Percentiles rank a stretch among this genome's conserved stretches.
Conservation (phyloP, 92 coral and sea anemone species). For the Virgularia gustaviana region DNA sequence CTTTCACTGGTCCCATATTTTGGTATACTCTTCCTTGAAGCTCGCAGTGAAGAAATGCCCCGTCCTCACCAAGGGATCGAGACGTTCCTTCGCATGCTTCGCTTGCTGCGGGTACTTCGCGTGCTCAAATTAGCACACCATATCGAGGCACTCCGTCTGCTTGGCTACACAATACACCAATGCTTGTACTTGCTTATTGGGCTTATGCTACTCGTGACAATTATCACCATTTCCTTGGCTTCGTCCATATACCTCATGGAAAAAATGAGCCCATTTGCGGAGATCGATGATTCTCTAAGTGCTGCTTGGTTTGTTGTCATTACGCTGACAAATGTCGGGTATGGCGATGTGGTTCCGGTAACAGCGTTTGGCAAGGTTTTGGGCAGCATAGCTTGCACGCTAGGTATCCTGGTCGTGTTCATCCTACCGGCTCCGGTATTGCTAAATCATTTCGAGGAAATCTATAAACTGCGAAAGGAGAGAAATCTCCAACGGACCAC, state of each 20-base stretch:
- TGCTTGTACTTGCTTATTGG: slow-evolving; percentile 63
- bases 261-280: slow-evolving; percentile 40
- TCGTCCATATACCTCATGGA: slow-evolving; percentile 67
- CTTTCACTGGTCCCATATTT: slow-evolving; percentile 64
- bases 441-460: slow-evolving; percentile 36
- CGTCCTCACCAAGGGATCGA: slow-evolving; percentile 9
- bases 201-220: slow-evolving; percentile 56
- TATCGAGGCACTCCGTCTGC: slow-evolving; percentile 66
- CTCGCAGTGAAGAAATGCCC: not conserved
- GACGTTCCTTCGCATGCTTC: slow-evolving; percentile 49
- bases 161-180: slow-evolving; percentile 72
- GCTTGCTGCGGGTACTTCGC: slow-evolving; percentile 58
- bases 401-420: slow-evolving; percentile 27
- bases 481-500: not conserved
- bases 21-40: slow-evolving; percentile 35
- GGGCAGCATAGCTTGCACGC: slow-evolving; percentile 33
- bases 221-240: slow-evolving; percentile 63
- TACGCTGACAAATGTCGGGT: slow-evolving; percentile 80
- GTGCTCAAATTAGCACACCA: slow-evolving; percentile 63
- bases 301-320: slow-evolving; percentile 82
- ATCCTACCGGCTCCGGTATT: slow-evolving; percentile 37
- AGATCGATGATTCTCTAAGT: slow-evolving; percentile 63
- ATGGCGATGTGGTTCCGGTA: slow-evolving; percentile 76
- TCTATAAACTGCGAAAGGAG: slow-evolving; percentile 29
- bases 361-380: slow-evolving; percentile 68